Percentiles rank a stretch among this genome's conserved stretches.
Conservation (phyloP, 1,140 invertebrate species). For the Bathynomus jamesi region DNA sequence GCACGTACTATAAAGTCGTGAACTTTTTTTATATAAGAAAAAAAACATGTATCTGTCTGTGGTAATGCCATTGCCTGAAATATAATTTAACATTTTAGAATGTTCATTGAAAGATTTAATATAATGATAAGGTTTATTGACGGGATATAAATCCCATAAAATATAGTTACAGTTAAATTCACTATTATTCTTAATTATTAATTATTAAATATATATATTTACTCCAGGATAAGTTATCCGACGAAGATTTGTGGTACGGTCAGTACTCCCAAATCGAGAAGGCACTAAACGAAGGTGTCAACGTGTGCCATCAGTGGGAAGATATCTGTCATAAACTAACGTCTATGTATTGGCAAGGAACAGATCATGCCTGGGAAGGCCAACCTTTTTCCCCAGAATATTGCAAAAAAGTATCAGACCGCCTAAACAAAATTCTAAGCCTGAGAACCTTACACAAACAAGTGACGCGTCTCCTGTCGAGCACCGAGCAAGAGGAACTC, state of each 20-base stretch:
- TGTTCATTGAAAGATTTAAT: no score
- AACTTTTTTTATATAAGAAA: no score
- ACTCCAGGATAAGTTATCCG: conserved; percentile 40
- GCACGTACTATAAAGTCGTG: no score
- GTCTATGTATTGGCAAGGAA: conserved; percentile 82
- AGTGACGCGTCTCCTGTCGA: conserved; percentile 60
- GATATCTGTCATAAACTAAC: conserved; percentile 74
- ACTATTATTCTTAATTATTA: no score
- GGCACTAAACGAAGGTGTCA: conserved; percentile 49
- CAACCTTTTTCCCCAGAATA: conserved; percentile 59
- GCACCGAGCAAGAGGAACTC: conserved; percentile 59
- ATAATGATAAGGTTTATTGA: no score
- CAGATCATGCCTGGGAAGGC: conserved; percentile 74
- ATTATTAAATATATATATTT: neutral
- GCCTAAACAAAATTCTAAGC: conserved; percentile 64
- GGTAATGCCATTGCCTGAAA: no score
- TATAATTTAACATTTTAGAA: no score
- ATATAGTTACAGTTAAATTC: no score
- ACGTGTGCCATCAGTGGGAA: conserved; percentile 73
- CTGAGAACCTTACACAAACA: conserved; percentile 68
- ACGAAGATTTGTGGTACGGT: conserved; percentile 55
- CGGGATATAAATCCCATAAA: no score
- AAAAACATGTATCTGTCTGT: no score
- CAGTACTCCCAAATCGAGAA: conserved; percentile 54
- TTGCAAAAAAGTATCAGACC: conserved; percentile 59